These are phyloP conservation scores for Oscheius myriophilus DNA, from an alignment of 2,888 invertebrate genomes.

Conservation along the genomic window DNA sequence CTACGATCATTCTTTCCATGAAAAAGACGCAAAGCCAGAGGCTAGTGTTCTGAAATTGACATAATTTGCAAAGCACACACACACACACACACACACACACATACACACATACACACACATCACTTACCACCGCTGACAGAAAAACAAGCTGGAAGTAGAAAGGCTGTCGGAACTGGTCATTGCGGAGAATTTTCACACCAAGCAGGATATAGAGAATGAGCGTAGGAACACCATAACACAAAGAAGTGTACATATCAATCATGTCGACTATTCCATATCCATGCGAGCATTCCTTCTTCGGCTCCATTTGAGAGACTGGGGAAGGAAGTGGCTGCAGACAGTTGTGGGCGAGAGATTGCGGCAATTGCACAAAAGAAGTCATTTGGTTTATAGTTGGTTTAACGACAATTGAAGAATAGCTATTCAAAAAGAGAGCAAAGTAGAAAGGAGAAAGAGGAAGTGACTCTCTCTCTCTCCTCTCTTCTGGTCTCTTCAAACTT, in stretches of 20 bases:
- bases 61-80: not conserved
- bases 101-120: too few relatives aligned
- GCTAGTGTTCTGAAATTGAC: not conserved
- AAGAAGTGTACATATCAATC: constrained; percentile 4
- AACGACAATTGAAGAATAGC: too few relatives aligned
- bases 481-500: too few relatives aligned
- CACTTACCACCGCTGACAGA: constrained; percentile 10
- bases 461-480: too few relatives aligned
- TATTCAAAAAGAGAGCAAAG: too few relatives aligned
- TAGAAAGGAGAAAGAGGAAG: too few relatives aligned
- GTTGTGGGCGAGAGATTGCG: too few relatives aligned
- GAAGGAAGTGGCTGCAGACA: too few relatives aligned
- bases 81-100: too few relatives aligned
- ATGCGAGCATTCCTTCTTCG: constrained; percentile 7
- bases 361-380: too few relatives aligned
- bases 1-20: constrained; percentile 4
- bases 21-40: constrained; percentile 8
- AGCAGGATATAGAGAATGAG: constrained; percentile 2
- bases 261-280: constrained; percentile 1
- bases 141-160: constrained; percentile 17
- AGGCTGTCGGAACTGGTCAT: constrained; percentile 3
- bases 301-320: too few relatives aligned
- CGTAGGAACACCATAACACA: not conserved
- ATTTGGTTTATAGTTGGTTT: too few relatives aligned
- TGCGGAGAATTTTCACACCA: not conserved